Evolutionary conservation across 2,797 vertebrate species (phyloP).

Genomic region (Mormyrus proboscirostris): DNA sequence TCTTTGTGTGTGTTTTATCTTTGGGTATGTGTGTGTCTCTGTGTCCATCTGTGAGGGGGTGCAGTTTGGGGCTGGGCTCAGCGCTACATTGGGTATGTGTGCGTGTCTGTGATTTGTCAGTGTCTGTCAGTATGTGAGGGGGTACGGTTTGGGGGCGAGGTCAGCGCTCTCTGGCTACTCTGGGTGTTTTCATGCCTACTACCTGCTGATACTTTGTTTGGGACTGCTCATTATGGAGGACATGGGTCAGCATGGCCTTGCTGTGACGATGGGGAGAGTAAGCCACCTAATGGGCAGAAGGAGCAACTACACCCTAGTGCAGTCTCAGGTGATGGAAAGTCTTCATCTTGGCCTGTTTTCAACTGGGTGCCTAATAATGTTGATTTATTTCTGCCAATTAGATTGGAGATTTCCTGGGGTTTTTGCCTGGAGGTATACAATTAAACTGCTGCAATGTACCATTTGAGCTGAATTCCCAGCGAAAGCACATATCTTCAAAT

Average conservation of each 20-base stretch:
- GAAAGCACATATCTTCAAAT: background rate
- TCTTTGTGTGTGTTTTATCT: background rate
- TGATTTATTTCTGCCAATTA: background rate
- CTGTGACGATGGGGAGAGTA: background rate
- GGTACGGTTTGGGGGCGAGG: background rate
- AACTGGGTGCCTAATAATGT: background rate
- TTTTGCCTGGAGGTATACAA: background rate
- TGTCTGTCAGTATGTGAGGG: background rate
- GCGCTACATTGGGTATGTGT: background rate
- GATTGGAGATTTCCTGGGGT: background rate
- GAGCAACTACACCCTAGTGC: background rate
- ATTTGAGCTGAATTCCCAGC: background rate
- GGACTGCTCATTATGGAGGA: background rate
- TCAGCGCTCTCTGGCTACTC: background rate
- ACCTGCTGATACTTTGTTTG: background rate
- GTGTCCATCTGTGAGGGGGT: background rate
- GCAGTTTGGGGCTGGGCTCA: background rate
- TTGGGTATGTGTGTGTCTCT: background rate
- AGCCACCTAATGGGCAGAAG: background rate
- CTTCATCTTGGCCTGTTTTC: background rate
- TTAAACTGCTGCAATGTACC: background rate
- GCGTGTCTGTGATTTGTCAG: slow-evolving; percentile 19
- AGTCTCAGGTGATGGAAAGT: background rate
- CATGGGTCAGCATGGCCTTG: background rate
- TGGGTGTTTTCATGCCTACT: background rate